Percentiles rank a stretch among this genome's conserved stretches.
These are phyloP conservation scores for Conomelus anceps DNA, from an alignment of 2,888 invertebrate genomes.

Conservation along the genomic window DNA sequence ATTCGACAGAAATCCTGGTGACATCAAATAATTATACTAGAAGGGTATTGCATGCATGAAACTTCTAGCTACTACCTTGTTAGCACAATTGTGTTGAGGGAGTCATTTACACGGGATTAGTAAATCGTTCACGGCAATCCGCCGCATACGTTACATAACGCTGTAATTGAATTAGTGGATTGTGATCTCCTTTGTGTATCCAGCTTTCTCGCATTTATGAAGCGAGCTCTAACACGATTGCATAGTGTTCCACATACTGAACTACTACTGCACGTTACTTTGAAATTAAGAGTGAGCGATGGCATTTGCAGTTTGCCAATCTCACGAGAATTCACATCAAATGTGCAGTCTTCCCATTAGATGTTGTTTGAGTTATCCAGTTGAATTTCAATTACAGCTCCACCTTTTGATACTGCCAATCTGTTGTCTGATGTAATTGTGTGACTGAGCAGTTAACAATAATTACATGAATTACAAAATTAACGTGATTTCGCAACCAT, in stretches of 20 bases:
- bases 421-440: too few species aligned
- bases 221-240: neutral
- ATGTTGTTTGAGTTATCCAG: too few species aligned
- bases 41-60: neutral
- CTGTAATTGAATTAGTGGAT: neutral
- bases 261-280: neutral
- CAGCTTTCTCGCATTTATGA: neutral
- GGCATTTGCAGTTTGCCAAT: neutral
- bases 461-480: too few species aligned
- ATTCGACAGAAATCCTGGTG: neutral
- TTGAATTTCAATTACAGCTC: too few species aligned
- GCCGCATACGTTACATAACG: neutral
- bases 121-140: neutral
- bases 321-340: neutral
- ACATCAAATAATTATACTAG: neutral
- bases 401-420: too few species aligned
- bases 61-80: neutral
- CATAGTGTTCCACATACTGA: neutral
- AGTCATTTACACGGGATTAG: neutral
- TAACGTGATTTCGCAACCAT: too few species aligned
- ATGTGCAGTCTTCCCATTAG: too few species aligned
- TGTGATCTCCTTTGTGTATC: neutral
- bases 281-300: neutral
- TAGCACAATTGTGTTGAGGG: neutral
- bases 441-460: too few species aligned